phyloP scores from a whole-genome alignment of 2,797 vertebrate genomes.

The Buceros bicornis region DNA sequence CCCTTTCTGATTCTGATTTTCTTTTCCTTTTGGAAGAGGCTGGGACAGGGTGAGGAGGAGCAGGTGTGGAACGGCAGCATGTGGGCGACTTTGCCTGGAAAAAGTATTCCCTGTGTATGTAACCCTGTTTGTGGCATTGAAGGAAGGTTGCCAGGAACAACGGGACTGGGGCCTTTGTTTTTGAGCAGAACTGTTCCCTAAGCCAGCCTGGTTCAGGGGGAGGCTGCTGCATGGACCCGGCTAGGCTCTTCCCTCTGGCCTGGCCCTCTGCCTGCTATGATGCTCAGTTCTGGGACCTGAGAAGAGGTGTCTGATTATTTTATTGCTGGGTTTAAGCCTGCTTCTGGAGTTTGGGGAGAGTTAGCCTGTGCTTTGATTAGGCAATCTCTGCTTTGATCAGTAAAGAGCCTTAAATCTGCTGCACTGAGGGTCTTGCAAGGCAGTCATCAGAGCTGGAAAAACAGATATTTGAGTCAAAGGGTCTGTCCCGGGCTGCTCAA shows the following conservation, averaged over 20 bases:
- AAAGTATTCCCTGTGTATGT: too few species aligned
- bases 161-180: neutral
- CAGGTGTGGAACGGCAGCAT: neutral
- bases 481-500: neutral
- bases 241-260: neutral
- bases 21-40: neutral
- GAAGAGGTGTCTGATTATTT: constrained; percentile 26
- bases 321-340: constrained; percentile 51
- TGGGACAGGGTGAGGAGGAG: rapidly evolving
- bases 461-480: neutral
- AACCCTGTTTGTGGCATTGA: rapidly evolving
- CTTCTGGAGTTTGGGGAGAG: constrained; percentile 22
- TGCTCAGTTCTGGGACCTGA: neutral
- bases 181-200: neutral
- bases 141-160: neutral
- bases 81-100: neutral
- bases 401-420: constrained; percentile 20
- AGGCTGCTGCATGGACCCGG: rapidly evolving
- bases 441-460: neutral
- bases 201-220: neutral
- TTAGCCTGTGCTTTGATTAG: constrained; percentile 30
- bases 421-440: neutral
- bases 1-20: neutral
- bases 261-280: neutral
- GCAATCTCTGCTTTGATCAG: neutral